Conservation (phyloP, 2,797 vertebrate species). For the Xenops minutus region DNA sequence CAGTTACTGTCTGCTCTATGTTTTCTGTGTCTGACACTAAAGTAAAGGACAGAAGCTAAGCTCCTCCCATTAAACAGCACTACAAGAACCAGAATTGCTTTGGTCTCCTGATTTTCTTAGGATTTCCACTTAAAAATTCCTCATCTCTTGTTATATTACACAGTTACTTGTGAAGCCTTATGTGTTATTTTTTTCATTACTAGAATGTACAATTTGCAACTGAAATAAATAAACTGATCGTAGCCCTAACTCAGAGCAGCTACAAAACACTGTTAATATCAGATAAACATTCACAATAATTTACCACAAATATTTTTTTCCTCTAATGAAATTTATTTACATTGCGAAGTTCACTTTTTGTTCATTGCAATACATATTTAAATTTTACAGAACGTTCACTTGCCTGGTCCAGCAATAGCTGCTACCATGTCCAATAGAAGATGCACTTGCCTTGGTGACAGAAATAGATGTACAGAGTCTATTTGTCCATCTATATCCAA, state of each 20-base stretch:
- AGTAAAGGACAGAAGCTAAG: background rate
- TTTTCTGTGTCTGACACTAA: background rate
- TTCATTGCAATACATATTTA: background rate
- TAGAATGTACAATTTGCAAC: background rate
- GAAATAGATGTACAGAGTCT: slow-evolving; percentile 87
- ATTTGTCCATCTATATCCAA: slow-evolving; percentile 92
- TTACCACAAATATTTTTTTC: background rate
- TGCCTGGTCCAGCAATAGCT: slow-evolving; percentile 89
- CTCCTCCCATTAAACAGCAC: background rate
- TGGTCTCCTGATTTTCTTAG: background rate
- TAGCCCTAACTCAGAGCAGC: background rate
- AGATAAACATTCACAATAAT: background rate
- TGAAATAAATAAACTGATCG: background rate
- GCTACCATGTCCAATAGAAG: slow-evolving; percentile 92
- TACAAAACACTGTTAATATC: background rate
- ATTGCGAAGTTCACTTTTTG: background rate
- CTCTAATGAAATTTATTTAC: background rate
- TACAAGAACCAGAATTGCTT: background rate
- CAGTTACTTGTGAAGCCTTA: background rate
- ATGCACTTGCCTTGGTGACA: slow-evolving; percentile 95
- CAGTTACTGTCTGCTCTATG: background rate
- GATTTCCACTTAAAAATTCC: background rate
- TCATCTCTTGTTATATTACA: background rate
- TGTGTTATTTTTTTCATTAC: background rate
- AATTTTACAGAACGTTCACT: slow-evolving; percentile 41